phyloP scores from a whole-genome alignment of 1,140 invertebrate species.

The Babylonia areolata region DNA sequence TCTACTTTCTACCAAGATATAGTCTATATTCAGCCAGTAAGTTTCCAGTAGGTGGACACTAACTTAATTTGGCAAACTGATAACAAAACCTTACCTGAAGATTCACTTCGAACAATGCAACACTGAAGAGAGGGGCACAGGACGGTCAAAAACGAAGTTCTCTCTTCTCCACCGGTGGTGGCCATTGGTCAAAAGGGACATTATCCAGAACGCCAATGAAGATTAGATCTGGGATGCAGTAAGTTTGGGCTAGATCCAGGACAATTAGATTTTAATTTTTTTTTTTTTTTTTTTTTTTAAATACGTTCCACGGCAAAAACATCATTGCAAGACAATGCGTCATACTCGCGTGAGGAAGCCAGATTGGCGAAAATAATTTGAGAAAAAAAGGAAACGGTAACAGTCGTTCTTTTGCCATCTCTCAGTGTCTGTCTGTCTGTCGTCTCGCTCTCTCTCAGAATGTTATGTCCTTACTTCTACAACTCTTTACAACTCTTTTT shows the following conservation, averaged over 20 bases:
- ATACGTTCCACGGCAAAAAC: too few species aligned
- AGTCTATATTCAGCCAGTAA: not conserved
- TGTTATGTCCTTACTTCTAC: too few species aligned
- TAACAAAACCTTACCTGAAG: not conserved
- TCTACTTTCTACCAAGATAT: not conserved
- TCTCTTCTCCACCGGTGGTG: not conserved
- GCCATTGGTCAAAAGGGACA: conserved; percentile 18
- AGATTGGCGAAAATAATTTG: too few species aligned
- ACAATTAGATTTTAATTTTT: too few species aligned
- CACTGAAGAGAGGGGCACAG: not conserved
- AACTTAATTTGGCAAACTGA: too few species aligned
- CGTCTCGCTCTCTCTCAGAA: too few species aligned
- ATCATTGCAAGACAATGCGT: too few species aligned
- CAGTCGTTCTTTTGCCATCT: too few species aligned
- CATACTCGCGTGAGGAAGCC: not conserved
- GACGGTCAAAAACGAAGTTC: not conserved
- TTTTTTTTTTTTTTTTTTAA: too few species aligned
- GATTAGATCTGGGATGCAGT: not conserved
- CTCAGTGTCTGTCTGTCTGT: too few species aligned
- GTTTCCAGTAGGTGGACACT: not conserved
- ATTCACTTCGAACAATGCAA: conserved; percentile 6
- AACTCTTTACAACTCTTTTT: too few species aligned
- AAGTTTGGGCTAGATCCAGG: not conserved
- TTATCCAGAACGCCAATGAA: not conserved
- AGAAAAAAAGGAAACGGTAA: too few species aligned